A percentile compares a stretch with the other conserved stretches of the same genome.
These are phyloP conservation scores for Ichneumoninae sp. DNA, from an alignment of 2,888 invertebrate species.

Conservation along the genomic window DNA sequence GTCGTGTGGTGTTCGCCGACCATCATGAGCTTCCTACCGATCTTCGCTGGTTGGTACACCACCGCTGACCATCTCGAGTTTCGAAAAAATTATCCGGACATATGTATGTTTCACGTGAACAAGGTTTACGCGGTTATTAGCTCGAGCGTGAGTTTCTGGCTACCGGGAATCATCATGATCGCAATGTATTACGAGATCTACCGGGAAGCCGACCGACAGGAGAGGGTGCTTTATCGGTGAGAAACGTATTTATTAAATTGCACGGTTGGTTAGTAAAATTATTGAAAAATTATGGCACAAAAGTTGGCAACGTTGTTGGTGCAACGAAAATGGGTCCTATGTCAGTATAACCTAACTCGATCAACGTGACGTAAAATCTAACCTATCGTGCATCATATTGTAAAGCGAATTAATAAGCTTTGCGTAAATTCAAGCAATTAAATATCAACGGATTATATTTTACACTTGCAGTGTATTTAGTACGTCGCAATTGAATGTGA, in stretches of 20 bases:
- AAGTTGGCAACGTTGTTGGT: background rate
- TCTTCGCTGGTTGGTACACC: constrained; percentile 98
- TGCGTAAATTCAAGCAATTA: background rate
- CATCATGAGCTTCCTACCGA: constrained; percentile 96
- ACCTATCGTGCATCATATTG: background rate
- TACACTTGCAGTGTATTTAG: too few relatives aligned
- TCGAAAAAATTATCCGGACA: constrained; percentile 80
- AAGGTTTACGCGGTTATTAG: constrained; percentile 94
- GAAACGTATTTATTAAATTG: constrained; percentile 66
- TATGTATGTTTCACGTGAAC: constrained; percentile 94
- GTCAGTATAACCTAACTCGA: background rate
- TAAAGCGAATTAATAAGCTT: background rate
- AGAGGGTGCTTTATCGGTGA: constrained; percentile 93
- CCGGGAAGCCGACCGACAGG: constrained; percentile 93
- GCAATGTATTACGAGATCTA: constrained; percentile 96
- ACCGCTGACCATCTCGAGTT: constrained; percentile 90
- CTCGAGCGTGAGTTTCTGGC: constrained; percentile 96
- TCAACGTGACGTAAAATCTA: background rate
- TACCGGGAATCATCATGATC: constrained; percentile 96
- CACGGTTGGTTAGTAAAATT: background rate
- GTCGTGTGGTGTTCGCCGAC: constrained; percentile 97
- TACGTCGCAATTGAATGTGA: too few relatives aligned
- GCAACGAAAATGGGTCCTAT: background rate
- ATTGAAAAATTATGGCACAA: too few relatives aligned
- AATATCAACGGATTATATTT: background rate